Conservation (phyloP, 2,113 vertebrate species). For the Puffinus mauretanicus region DNA sequence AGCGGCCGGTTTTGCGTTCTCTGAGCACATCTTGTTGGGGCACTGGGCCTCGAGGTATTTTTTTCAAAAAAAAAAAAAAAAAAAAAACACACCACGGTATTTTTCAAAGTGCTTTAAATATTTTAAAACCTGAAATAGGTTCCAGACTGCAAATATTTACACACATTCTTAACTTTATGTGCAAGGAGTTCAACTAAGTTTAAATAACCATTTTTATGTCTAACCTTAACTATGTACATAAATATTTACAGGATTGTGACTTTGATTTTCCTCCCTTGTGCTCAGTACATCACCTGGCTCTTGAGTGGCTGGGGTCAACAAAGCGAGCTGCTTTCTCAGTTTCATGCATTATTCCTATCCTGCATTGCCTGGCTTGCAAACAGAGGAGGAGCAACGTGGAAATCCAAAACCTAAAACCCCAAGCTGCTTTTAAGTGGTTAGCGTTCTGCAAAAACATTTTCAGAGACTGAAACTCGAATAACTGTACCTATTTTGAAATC, state of each 20-base stretch:
- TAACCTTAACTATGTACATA: not conserved
- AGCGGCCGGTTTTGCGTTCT: fast-evolving
- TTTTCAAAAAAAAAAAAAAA: no score
- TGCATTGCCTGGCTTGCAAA: not conserved
- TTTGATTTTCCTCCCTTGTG: not conserved
- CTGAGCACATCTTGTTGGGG: not conserved
- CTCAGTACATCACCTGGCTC: not conserved
- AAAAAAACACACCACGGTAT: no score
- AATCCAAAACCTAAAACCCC: constrained; percentile 19
- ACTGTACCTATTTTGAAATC: not conserved
- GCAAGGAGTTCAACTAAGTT: not conserved
- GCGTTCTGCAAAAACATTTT: not conserved
- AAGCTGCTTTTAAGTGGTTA: constrained; percentile 25
- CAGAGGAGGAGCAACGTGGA: not conserved
- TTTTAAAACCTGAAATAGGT: not conserved
- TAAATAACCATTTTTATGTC: not conserved
- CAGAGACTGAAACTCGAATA: not conserved
- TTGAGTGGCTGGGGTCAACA: not conserved
- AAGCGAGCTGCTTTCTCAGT: not conserved
- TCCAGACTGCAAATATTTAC: constrained; percentile 18
- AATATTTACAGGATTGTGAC: constrained; percentile 12
- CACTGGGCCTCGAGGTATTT: not conserved
- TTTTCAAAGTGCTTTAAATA: not conserved
- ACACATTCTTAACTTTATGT: not conserved
- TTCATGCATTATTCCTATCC: not conserved